phyloP scores from a whole-genome alignment of 64 coral and sea anemone genomes.

The Stichodactyla helianthus region DNA sequence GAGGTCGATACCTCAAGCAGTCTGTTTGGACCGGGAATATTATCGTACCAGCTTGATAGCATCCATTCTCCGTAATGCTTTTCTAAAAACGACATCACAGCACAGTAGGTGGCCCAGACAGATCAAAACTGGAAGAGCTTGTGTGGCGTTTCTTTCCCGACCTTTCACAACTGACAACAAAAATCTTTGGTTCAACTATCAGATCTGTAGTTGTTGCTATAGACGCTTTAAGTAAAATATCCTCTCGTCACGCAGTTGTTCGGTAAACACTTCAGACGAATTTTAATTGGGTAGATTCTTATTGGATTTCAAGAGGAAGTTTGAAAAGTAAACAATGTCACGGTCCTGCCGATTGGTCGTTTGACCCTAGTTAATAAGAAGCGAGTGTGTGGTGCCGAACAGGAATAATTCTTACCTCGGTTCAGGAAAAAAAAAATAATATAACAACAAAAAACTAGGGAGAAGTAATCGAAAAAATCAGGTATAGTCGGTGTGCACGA shows the following conservation, averaged over 20 bases:
- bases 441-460: no score
- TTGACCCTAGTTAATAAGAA: no score
- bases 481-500: no score
- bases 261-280: not conserved
- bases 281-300: not conserved
- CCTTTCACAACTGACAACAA: not conserved
- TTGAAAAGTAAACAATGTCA: not conserved
- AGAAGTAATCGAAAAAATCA: no score
- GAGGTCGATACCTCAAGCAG: constrained; percentile 67
- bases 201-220: not conserved
- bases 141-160: not conserved
- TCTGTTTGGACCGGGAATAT: constrained; percentile 63
- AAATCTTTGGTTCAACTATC: not conserved
- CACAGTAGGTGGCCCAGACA: not conserved
- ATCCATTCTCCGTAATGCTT: constrained; percentile 78
- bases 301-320: not conserved
- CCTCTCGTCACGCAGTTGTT: not conserved
- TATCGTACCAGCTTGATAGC: constrained; percentile 81
- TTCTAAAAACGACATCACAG: constrained; percentile 14
- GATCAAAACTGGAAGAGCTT: not conserved
- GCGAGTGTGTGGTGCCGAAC: no score
- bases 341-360: not conserved
- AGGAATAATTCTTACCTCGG: no score
- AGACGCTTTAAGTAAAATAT: not conserved
- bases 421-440: no score